Conservation (phyloP, 2,113 vertebrate species). For the Isichthys henryi region DNA sequence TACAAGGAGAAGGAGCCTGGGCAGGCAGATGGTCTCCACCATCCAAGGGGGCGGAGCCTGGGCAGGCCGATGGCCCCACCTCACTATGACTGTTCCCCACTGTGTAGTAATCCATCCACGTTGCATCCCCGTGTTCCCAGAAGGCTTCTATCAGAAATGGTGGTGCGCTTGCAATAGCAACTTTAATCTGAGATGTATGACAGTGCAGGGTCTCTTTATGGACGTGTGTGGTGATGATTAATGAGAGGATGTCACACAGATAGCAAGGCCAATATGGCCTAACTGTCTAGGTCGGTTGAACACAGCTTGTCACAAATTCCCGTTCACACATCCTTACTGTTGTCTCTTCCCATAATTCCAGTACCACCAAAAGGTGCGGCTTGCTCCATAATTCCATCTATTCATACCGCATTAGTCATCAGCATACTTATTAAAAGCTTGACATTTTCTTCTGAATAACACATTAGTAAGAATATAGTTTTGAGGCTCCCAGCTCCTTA, state of each 20-base stretch:
- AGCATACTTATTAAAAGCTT: neutral
- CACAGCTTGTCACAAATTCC: neutral
- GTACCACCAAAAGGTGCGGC: neutral
- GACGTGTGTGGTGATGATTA: neutral
- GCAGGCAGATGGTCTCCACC: too few relatives aligned
- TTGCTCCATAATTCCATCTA: neutral
- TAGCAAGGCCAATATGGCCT: neutral
- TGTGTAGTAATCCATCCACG: neutral
- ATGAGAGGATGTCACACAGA: neutral
- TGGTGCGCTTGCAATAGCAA: slow-evolving; percentile 4
- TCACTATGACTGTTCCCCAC: neutral
- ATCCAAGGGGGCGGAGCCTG: neutral
- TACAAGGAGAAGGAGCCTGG: too few relatives aligned
- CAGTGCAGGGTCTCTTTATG: neutral
- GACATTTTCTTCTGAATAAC: neutral
- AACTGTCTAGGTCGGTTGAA: neutral
- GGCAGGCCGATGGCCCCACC: neutral
- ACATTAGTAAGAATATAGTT: neutral
- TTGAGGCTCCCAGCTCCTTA: too few relatives aligned
- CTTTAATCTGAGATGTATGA: neutral
- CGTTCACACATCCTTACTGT: neutral
- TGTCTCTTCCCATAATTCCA: neutral
- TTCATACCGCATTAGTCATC: neutral
- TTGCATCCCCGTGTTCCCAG: neutral
- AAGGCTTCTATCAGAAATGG: neutral